Base-by-base conservation (phyloP, 2,113 vertebrate species). In the Raphicerus campestris region DNA sequence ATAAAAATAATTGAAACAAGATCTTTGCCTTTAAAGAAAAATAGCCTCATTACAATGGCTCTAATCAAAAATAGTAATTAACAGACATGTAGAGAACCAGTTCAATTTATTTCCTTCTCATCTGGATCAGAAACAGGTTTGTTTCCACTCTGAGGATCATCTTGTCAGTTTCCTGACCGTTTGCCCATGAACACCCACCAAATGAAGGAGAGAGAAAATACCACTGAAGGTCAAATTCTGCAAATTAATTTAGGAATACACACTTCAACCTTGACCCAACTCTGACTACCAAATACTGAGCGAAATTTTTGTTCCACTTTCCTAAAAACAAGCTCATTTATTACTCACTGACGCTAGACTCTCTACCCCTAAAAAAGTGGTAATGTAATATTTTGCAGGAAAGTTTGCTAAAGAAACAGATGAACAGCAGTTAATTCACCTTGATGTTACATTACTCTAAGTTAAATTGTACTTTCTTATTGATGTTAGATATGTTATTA, bases 101-200 rank as follows among this genome's bases (percentile, higher is more conserved):
- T 88, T 96, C 53, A 32, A 87, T 32, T 75, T 63, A 58, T 92
- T 87, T 94, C 39, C 19, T 94, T 89, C 16, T 94, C 84, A 77
- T 26, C 16, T 87, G 45, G 6, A 61, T 87, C 55, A 94, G 84
- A 94, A 96, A 78, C 19, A 87, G 30, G 7, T 89, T 51, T 95
- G 6, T 58, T 96, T 95, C 3, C 24, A 35, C 28, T 63, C 30
- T 85, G 58, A 93, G 26, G 26, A 5, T 35, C 24, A 1, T 90
- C 89, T 87, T 93, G 3, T 56, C 39, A 80, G 13, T 73, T 80
- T 97, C 53, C 42, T 91, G 28, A 78, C 35, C 73, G 9, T 26
- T 83, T 51, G 24, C 30, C 87, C n/a, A 14, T 13, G 7, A 87
- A 89, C 53, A 35, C 17, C 58, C 93, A 84, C 15, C 32, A 89